Conservation (phyloP, 2,888 invertebrate species). For the Acholoe squamosa region DNA sequence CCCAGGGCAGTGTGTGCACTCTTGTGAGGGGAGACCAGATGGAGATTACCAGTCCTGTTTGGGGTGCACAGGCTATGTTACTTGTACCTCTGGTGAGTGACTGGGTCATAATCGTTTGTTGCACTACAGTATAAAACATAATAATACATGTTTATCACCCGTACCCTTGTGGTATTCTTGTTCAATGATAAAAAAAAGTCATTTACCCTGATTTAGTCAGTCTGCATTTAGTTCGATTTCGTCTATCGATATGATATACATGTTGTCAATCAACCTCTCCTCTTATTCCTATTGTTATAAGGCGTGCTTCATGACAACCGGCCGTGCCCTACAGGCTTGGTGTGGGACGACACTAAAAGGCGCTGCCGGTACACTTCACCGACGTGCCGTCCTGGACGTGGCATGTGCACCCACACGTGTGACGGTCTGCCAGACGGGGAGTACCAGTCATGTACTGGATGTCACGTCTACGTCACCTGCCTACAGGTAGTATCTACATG, state of each 20-base stretch:
- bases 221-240: too few relatives aligned
- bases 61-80: slow-evolving; percentile 47
- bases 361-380: slow-evolving; percentile 72
- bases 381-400: slow-evolving; percentile 68
- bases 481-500: not conserved
- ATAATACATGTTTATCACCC: too few relatives aligned
- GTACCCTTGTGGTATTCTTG: too few relatives aligned
- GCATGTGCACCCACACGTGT: slow-evolving; percentile 44
- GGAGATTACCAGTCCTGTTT: slow-evolving; percentile 54
- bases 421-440: slow-evolving; percentile 24
- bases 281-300: not conserved
- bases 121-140: too few relatives aligned
- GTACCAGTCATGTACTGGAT: slow-evolving; percentile 39
- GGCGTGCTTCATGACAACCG: slow-evolving; percentile 66
- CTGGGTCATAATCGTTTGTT: not conserved
- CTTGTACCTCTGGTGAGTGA: slow-evolving; percentile 23
- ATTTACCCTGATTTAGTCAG: too few relatives aligned
- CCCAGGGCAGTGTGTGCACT: not conserved
- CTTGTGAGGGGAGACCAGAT: slow-evolving; percentile 35
- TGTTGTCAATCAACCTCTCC: not conserved
- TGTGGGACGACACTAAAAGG: slow-evolving; percentile 73
- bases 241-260: too few relatives aligned
- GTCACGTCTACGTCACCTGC: slow-evolving; percentile 41
- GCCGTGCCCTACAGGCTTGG: slow-evolving; percentile 72
- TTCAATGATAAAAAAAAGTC: too few relatives aligned